These are phyloP conservation scores for Falco naumanni DNA, from an alignment of 2,797 vertebrate genomes.

Conservation along the genomic window DNA sequence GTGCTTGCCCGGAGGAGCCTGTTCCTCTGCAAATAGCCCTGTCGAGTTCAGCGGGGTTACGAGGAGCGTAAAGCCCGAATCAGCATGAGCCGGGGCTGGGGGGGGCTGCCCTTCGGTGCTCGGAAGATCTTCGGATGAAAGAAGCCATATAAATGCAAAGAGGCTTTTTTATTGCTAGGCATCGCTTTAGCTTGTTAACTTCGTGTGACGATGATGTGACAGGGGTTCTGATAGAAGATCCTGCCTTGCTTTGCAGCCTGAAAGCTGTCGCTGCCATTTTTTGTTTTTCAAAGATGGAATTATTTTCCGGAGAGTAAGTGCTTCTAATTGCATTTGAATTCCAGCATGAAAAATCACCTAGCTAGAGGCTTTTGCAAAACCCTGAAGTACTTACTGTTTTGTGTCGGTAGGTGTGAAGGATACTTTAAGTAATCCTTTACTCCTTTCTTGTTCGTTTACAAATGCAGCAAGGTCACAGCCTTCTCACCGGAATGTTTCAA, in stretches of 20 bases:
- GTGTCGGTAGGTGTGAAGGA: conserved; percentile 14
- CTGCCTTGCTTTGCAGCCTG: not conserved
- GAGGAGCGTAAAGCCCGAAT: not conserved
- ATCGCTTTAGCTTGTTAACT: not conserved
- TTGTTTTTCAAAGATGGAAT: not conserved
- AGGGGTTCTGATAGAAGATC: not conserved
- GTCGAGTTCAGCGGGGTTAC: rapidly evolving
- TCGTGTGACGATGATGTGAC: not conserved
- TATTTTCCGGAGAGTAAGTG: conserved; percentile 8
- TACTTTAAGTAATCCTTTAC: not conserved
- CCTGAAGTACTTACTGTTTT: not conserved
- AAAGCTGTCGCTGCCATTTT: not conserved
- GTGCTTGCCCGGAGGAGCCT: rapidly evolving
- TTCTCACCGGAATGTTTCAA: not conserved
- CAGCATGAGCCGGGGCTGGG: rapidly evolving
- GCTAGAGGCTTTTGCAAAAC: conserved; percentile 25
- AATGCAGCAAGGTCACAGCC: conserved; percentile 22
- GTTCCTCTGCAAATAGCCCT: not conserved
- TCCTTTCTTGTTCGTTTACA: not conserved
- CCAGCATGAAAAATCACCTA: conserved; percentile 29
- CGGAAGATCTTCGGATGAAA: not conserved
- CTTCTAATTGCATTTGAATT: conserved; percentile 37
- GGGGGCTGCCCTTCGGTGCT: not conserved
- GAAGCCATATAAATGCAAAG: not conserved
- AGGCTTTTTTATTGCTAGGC: not conserved